Conservation (phyloP, 2,888 invertebrate species). For the Cataglyphis cursor region DNA sequence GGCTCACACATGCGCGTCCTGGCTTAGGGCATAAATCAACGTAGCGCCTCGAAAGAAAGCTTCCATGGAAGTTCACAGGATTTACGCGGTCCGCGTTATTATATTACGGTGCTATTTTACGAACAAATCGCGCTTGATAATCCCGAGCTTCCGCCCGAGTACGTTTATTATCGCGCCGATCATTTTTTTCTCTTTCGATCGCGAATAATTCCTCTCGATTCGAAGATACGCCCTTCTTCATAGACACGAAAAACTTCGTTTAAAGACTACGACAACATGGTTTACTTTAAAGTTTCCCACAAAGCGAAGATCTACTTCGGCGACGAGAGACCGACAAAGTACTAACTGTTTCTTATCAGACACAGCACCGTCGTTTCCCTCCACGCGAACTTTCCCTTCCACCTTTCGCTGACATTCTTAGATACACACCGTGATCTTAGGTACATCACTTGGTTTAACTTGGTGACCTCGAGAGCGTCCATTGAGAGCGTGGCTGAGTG, state of each 20-base stretch:
- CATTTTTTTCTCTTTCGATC: not conserved
- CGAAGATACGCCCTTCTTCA: not conserved
- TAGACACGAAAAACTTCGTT: not conserved
- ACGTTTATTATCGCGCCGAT: not conserved
- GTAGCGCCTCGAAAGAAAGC: not conserved
- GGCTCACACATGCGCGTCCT: not conserved
- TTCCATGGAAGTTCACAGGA: too few species aligned
- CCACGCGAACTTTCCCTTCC: slow-evolving; percentile 23
- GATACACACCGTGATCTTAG: slow-evolving; percentile 27
- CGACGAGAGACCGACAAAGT: slow-evolving; percentile 12
- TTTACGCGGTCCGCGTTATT: not conserved
- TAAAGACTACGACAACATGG: not conserved
- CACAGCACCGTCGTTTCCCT: slow-evolving; percentile 48
- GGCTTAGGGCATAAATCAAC: not conserved
- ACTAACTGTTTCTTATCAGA: slow-evolving; percentile 56
- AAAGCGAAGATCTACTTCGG: not conserved
- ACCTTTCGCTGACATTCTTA: slow-evolving; percentile 47
- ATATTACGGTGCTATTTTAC: not conserved
- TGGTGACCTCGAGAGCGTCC: slow-evolving; percentile 47
- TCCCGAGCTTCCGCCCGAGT: not conserved
- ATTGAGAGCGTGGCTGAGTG: not conserved
- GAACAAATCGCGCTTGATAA: not conserved
- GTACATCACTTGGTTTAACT: slow-evolving; percentile 50
- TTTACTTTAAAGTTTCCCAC: slow-evolving; percentile 13
- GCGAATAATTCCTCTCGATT: not conserved